phyloP scores from a whole-genome alignment of 1,140 invertebrate species.

The Brachionus rubens region DNA sequence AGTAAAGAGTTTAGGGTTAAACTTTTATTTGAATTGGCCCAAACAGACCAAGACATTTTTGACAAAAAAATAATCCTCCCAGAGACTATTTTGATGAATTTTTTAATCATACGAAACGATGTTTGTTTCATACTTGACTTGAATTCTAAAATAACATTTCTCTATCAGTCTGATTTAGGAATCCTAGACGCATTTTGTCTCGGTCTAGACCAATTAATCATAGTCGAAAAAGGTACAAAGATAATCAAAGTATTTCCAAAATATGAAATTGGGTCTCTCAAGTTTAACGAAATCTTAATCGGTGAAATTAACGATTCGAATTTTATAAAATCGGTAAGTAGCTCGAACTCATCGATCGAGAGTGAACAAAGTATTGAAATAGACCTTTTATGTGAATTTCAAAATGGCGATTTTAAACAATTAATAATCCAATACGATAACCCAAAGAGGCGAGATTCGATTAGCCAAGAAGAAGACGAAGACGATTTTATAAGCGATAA shows the following conservation, averaged over 20 bases:
- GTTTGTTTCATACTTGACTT: neutral
- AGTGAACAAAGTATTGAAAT: neutral
- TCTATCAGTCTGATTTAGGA: neutral
- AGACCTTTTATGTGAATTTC: neutral
- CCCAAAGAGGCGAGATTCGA: neutral
- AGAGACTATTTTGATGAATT: neutral
- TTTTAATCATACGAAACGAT: neutral
- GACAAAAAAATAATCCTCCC: neutral
- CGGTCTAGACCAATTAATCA: neutral
- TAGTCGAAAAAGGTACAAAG: slow-evolving; percentile 6
- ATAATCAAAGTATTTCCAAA: neutral
- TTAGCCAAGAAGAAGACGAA: neutral
- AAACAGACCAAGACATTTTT: neutral
- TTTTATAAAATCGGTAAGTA: neutral
- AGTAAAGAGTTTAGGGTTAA: neutral
- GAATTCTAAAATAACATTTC: neutral
- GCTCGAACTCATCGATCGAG: neutral
- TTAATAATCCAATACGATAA: neutral
- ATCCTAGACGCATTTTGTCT: neutral
- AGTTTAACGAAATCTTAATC: neutral
- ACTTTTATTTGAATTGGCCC: neutral
- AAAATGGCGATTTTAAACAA: neutral
- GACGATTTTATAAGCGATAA: neutral
- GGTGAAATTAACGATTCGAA: neutral
- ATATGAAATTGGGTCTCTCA: neutral